Conservation (phyloP, 2,797 vertebrate species). For the Vipera latastei region DNA sequence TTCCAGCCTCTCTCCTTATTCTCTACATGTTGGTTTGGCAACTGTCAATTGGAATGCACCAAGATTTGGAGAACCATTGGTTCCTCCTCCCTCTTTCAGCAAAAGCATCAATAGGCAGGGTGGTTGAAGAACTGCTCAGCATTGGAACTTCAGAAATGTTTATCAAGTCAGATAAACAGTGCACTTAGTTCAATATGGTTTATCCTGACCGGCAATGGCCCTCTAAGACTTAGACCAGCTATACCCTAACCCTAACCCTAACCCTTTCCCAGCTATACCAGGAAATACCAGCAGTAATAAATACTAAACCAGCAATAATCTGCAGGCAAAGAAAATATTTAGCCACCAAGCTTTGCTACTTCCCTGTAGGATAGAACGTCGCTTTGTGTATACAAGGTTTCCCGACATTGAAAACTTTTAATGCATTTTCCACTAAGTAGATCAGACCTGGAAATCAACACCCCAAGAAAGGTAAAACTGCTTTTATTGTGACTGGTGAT, state of each 20-base stretch:
- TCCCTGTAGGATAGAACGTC: background rate
- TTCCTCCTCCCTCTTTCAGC: too few relatives aligned
- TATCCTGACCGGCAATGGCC: too few relatives aligned
- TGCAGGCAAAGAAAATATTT: background rate
- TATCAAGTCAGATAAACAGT: too few relatives aligned
- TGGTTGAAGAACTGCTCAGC: too few relatives aligned
- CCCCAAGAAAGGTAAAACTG: background rate
- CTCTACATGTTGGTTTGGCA: too few relatives aligned
- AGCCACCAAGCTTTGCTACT: background rate
- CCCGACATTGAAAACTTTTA: background rate
- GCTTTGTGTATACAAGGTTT: background rate
- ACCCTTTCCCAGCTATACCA: background rate
- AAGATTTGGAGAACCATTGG: too few relatives aligned
- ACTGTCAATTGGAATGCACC: too few relatives aligned
- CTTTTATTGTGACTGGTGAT: background rate
- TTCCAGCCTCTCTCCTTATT: too few relatives aligned
- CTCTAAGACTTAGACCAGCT: background rate
- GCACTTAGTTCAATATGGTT: too few relatives aligned
- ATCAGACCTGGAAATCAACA: background rate
- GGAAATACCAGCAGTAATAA: background rate
- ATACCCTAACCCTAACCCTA: too few relatives aligned
- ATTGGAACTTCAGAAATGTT: too few relatives aligned
- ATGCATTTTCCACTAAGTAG: background rate
- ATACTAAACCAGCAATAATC: background rate
- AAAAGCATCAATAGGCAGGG: too few relatives aligned